Evolutionary conservation across 2,797 vertebrate genomes (phyloP).

Genomic region (Sus cebifrons): DNA sequence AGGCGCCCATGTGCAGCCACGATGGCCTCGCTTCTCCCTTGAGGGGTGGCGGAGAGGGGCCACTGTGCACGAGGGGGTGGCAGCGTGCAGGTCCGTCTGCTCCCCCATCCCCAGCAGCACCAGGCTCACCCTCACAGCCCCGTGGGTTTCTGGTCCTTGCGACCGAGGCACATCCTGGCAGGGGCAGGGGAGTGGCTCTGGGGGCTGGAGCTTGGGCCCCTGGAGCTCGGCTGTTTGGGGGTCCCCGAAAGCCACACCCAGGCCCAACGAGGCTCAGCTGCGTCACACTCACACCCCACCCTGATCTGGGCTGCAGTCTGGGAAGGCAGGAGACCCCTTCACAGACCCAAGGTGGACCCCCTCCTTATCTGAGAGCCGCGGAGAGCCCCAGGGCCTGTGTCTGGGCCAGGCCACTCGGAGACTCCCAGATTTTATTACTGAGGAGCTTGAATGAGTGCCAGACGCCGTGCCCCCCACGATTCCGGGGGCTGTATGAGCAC

Average conservation of each 20-base stretch:
- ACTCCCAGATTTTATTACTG: background rate
- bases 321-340: too few species aligned
- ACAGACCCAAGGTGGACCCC: background rate
- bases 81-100: fast-evolving
- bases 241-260: background rate
- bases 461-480: fast-evolving
- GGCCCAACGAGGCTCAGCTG: fast-evolving
- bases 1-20: background rate
- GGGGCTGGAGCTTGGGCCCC: background rate
- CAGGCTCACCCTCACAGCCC: background rate
- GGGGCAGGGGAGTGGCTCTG: background rate
- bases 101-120: background rate
- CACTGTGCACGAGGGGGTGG: background rate
- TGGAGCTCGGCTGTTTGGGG: too few species aligned
- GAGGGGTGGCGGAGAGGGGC: background rate
- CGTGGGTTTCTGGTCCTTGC: background rate
- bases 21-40: background rate
- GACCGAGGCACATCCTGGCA: background rate
- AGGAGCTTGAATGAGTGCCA: too few species aligned
- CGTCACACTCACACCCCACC: fast-evolving
- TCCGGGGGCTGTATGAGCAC: fast-evolving
- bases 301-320: background rate
- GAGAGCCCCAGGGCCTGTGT: too few species aligned
- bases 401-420: background rate
- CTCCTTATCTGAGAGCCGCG: fast-evolving